phyloP scores from a whole-genome alignment of 2,797 vertebrate genomes.

The Myioborus melanocephalus region DNA sequence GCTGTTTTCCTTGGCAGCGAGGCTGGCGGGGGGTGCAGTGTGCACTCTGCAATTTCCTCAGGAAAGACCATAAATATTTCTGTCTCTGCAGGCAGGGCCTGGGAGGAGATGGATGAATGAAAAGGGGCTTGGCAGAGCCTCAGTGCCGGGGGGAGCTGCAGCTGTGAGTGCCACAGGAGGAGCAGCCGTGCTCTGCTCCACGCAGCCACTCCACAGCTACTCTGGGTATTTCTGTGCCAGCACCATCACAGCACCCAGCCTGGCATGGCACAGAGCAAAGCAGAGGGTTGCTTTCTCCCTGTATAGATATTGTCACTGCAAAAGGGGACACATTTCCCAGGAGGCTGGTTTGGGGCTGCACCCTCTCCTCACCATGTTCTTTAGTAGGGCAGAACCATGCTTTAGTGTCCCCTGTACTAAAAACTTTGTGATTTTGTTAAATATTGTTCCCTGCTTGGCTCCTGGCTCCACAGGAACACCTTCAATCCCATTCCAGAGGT shows the following conservation, averaged over 20 bases:
- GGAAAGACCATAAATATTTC: constrained; percentile 1
- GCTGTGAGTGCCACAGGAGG: background rate
- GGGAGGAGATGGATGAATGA: background rate
- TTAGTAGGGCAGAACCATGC: fast-evolving
- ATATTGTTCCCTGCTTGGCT: background rate
- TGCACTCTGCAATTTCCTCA: background rate
- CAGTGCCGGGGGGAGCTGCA: background rate
- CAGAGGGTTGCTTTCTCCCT: background rate
- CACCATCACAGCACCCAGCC: fast-evolving
- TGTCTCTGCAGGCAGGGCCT: background rate
- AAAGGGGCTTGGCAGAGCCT: background rate
- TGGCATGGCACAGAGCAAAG: fast-evolving
- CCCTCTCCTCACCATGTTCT: fast-evolving
- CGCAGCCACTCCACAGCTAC: fast-evolving
- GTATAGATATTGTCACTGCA: fast-evolving
- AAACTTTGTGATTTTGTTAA: background rate
- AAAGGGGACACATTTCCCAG: background rate
- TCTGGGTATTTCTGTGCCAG: fast-evolving
- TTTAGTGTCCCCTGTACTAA: fast-evolving
- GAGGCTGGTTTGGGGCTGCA: background rate
- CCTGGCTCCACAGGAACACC: background rate
- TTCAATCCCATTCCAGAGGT: background rate
- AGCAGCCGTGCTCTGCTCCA: background rate
- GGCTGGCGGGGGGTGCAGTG: background rate
- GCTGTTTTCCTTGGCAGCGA: background rate